phyloP scores from a whole-genome alignment of 1,140 invertebrate genomes.

The Maconellicoccus hirsutus region DNA sequence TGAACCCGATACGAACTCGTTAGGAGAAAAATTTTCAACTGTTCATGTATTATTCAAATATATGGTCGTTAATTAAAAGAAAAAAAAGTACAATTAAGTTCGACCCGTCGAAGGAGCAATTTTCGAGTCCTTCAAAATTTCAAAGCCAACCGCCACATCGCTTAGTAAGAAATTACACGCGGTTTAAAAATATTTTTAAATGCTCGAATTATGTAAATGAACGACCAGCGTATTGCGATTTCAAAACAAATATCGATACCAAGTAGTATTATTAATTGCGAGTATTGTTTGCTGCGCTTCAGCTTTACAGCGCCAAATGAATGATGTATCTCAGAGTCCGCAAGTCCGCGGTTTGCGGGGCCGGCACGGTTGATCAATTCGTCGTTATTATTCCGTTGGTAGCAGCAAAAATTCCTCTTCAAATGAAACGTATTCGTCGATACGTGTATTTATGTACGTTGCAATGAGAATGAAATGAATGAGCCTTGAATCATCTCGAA shows the following conservation, averaged over 20 bases:
- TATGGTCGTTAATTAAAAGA: neutral
- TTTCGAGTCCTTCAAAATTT: neutral
- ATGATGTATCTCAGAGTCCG: too few species aligned
- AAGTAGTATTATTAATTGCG: too few species aligned
- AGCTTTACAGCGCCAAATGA: too few species aligned
- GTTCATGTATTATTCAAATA: neutral
- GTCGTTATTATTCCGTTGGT: too few species aligned
- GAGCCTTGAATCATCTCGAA: too few species aligned
- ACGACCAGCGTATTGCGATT: neutral
- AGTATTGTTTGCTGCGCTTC: too few species aligned
- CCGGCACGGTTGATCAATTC: too few species aligned
- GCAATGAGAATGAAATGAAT: too few species aligned
- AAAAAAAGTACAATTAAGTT: neutral
- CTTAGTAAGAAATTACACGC: neutral
- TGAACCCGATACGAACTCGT: neutral
- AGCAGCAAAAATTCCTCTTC: too few species aligned
- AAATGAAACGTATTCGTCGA: too few species aligned
- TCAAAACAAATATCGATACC: constrained; percentile 10
- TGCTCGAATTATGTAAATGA: constrained; percentile 4
- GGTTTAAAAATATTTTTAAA: neutral
- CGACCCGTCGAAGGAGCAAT: neutral
- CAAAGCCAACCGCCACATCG: neutral
- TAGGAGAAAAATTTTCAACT: neutral
- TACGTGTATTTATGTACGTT: too few species aligned
- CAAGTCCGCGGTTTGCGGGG: too few species aligned